Evolutionary conservation across 2,888 invertebrate species (phyloP).

Genomic region (Neoscelio sp.): DNA sequence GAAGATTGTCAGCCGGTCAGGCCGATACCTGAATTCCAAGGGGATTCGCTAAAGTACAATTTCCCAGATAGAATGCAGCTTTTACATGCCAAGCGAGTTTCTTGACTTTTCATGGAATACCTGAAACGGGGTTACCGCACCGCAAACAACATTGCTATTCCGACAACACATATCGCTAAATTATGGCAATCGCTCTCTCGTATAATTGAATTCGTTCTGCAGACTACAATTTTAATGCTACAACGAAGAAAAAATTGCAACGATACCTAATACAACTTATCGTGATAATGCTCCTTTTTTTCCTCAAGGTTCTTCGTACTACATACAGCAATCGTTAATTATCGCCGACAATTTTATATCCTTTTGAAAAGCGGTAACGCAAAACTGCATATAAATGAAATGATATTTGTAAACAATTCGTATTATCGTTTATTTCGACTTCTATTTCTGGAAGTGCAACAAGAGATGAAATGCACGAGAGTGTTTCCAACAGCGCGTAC

Average conservation of each 20-base stretch:
- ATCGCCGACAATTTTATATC: too few relatives aligned
- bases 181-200: constrained; percentile 18
- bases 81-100: constrained; percentile 66
- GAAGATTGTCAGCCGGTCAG: constrained; percentile 66
- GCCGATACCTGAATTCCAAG: constrained; percentile 80
- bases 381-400: too few relatives aligned
- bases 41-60: constrained; percentile 72
- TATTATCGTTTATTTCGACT: neutral
- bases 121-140: constrained; percentile 41
- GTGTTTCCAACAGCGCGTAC: neutral
- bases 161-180: constrained; percentile 39
- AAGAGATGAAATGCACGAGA: neutral
- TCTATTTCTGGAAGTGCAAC: neutral
- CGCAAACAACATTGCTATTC: constrained; percentile 48
- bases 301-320: too few relatives aligned
- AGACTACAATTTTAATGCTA: constrained; percentile 9
- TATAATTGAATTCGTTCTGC: constrained; percentile 22
- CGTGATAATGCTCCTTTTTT: too few relatives aligned
- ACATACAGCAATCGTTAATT: too few relatives aligned
- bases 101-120: constrained; percentile 67
- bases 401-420: neutral
- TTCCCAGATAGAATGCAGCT: constrained; percentile 69
- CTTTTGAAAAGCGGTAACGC: too few relatives aligned
- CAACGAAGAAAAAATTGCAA: too few relatives aligned
- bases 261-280: too few relatives aligned